These are phyloP conservation scores for Gerris buenoi DNA, from an alignment of 1,140 invertebrate genomes.

Conservation along the genomic window DNA sequence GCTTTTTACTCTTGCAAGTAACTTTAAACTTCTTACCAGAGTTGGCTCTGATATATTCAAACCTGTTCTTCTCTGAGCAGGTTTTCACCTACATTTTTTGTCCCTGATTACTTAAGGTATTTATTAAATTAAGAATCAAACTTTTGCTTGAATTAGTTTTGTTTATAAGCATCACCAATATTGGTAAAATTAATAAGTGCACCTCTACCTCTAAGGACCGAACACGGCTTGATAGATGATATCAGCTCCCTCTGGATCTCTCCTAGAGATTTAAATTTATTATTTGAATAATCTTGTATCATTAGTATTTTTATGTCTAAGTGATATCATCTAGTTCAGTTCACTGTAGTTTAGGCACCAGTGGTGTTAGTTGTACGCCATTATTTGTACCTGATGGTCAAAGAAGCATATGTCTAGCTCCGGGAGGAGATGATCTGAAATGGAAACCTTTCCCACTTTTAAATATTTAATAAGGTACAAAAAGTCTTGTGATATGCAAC, in stretches of 20 bases:
- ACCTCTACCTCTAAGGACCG: background rate
- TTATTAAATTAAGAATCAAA: slow-evolving; percentile 9
- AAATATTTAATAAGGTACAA: background rate
- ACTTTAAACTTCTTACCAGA: background rate
- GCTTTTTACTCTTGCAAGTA: slow-evolving; percentile 1
- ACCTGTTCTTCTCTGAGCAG: background rate
- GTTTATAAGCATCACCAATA: background rate
- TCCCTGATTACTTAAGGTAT: background rate
- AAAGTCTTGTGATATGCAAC: background rate
- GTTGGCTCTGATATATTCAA: slow-evolving; percentile 2
- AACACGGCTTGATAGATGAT: background rate
- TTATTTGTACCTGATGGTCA: background rate
- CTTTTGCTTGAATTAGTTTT: background rate
- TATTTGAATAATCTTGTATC: background rate
- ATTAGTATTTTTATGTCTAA: background rate
- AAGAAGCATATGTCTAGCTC: background rate
- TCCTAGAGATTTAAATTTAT: background rate
- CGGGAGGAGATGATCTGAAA: background rate
- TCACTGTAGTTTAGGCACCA: background rate
- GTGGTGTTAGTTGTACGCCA: background rate
- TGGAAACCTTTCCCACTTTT: background rate
- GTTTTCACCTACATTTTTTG: background rate
- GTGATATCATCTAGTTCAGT: background rate
- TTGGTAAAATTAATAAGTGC: background rate
- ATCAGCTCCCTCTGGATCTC: background rate